Evolutionary conservation across 2,888 invertebrate species (phyloP).

Genomic region (Tinea pellionella): DNA sequence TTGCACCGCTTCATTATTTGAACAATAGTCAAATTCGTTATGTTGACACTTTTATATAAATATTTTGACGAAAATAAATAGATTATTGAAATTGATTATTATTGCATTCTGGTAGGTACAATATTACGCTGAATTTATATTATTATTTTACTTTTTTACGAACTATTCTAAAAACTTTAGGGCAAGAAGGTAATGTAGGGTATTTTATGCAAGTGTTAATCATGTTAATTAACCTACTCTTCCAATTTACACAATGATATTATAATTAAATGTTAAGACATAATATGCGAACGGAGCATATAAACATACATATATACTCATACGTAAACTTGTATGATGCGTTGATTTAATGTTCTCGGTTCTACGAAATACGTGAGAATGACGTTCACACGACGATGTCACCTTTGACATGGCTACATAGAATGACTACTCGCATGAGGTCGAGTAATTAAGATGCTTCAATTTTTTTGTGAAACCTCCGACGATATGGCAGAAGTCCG

Average conservation of each 20-base stretch:
- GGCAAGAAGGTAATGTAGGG: too few species aligned
- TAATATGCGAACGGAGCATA: neutral
- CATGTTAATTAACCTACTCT: neutral
- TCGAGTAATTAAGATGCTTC: slow-evolving; percentile 39
- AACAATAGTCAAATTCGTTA: neutral
- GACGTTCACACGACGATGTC: slow-evolving; percentile 21
- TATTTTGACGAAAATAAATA: neutral
- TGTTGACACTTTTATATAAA: neutral
- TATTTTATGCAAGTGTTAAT: neutral
- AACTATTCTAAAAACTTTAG: too few species aligned
- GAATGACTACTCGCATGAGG: slow-evolving; percentile 32
- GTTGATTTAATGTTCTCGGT: neutral
- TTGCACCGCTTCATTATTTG: neutral
- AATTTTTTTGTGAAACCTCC: slow-evolving; percentile 30
- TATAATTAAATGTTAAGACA: neutral
- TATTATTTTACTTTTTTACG: too few species aligned
- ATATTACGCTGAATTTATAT: neutral
- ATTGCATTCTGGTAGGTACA: neutral
- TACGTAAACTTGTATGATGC: neutral
- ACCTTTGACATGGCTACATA: slow-evolving; percentile 45
- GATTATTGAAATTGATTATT: neutral
- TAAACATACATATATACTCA: neutral
- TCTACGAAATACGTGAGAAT: slow-evolving; percentile 34
- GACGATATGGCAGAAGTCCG: slow-evolving; percentile 18
- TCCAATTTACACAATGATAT: neutral